Base-by-base conservation (phyloP, 1,140 invertebrate species). In the Zaprionus lachaisei region DNA sequence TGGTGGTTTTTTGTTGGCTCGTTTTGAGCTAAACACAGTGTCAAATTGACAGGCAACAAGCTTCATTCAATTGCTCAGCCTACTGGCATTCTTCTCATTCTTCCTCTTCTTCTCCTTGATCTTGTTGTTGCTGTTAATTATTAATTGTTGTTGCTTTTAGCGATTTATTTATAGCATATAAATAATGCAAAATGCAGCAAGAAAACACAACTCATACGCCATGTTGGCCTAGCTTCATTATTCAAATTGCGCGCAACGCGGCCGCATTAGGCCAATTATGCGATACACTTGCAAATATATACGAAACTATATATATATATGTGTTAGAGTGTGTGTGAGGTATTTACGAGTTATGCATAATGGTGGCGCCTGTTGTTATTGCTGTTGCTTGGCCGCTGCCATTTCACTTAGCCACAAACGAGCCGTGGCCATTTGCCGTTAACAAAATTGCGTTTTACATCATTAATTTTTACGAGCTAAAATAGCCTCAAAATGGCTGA, bases 361-460 rank as follows among this genome's bases (percentile, higher is more conserved):
- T 83, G 73, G 66, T 81, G 81, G 61, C 31, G 56, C 56, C 58
- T 72, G 67, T 62, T 69, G 56, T 73, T 83, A 78, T 89, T 90
- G 73, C 65, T 68, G 49, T 73, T 80, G 83, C 80, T 81, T 72
- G 84, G 7, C 47, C 15, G 47, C 47, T 90, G 84, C 84, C 85
- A 89, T 89, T 89, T 89, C 85, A 90, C 79, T 89, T 89, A 89
- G 83, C 84, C 85, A 83, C 84, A 89, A 89, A 89, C 84, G 84
- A 89, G 84, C 81, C 84, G 85, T 90, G 76, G 85, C 84, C 80
- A 82, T 84, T 89, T 89, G 78, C 84, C 83, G 85, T 89, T 90
- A 90, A 89, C 81, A 89, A 85, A 89, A 89, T 87, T 87, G 84
- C 85, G 84, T 89, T 89, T 89, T 89, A 89, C 84, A 90, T 89